Evolutionary conservation across 2,797 vertebrate genomes (phyloP).

Genomic region (Fistularia tabacaria): DNA sequence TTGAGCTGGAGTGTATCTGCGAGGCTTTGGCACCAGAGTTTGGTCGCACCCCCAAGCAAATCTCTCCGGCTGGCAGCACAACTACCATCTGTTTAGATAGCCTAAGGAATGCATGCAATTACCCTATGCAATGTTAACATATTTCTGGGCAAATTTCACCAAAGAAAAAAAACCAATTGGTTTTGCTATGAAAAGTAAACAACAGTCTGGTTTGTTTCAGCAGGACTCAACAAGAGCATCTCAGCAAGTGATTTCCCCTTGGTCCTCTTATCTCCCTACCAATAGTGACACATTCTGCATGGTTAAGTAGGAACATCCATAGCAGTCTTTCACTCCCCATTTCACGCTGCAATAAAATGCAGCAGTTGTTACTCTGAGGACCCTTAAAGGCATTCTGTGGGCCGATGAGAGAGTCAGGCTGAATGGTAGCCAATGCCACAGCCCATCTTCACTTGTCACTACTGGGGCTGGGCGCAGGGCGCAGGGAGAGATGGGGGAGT

Average conservation of each 20-base stretch:
- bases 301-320: slow-evolving; percentile 77
- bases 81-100: slow-evolving; percentile 54
- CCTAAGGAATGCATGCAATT: slow-evolving; percentile 51
- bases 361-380: slow-evolving; percentile 76
- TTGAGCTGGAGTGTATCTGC: slow-evolving; percentile 37
- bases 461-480: slow-evolving; percentile 29
- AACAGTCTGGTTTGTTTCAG: slow-evolving; percentile 42
- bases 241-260: slow-evolving; percentile 66
- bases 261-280: slow-evolving; percentile 69
- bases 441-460: slow-evolving; percentile 69
- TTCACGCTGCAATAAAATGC: slow-evolving; percentile 86
- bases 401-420: slow-evolving; percentile 73
- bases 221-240: slow-evolving; percentile 54
- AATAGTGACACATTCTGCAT: slow-evolving; percentile 78
- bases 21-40: slow-evolving; percentile 35
- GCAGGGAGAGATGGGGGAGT: background rate
- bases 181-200: slow-evolving; percentile 50
- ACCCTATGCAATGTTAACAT: slow-evolving; percentile 51
- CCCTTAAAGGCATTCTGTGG: slow-evolving; percentile 83
- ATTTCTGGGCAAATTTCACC: slow-evolving; percentile 54
- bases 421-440: slow-evolving; percentile 76
- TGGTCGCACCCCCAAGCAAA: slow-evolving; percentile 43
- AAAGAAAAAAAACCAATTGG: slow-evolving; percentile 36
- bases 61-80: slow-evolving; percentile 41
- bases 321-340: slow-evolving; percentile 81